Base-by-base conservation (phyloP, 2,113 vertebrate species). In the Eretmodus cyanostictus region DNA sequence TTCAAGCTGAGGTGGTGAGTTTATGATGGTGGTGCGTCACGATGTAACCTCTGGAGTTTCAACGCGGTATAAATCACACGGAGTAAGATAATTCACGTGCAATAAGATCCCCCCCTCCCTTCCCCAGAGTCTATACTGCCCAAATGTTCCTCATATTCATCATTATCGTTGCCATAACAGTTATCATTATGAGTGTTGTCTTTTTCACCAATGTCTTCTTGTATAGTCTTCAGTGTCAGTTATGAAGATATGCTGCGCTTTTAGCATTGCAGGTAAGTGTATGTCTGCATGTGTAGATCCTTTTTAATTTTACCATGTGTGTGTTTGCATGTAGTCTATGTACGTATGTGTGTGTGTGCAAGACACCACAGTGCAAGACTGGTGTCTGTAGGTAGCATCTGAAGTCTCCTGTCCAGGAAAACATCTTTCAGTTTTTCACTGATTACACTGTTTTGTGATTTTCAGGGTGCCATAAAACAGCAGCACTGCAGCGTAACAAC, bases 31-130 rank as follows among this genome's bases (percentile, higher is more conserved):
- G 88, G 86, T 83, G 90, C 47, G 27, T 92, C 78, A 84, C 34
- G 86, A 88, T 85, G 90, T 88, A 88, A 92, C 90, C 89, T 87
- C 91, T 90, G 88, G 87, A 92, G 89, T 90, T 89, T 94, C 82
- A 87, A 93, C 86, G 93, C 87, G 96, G 98, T 99, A 99, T 97
- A 99, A 99, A 99, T 94, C 98, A 98, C 98, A 98, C 98, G 98
- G 98, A 99, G 97, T 99, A 98, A 99, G 97, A 98, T 99, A 99
- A 97, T 98, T 98, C 98, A 98, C 99, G 99, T 99, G 99, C 99
- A 99, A 98, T 98, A 97, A 97, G 94, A 97, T 53, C 96, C 97
- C 97, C 90, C 90, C 88, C 90, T 45, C 91, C 89, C 87, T 54
- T 84, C 89, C 94, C 91, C 86, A 82, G 85, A 93, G 94, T 94